phyloP scores from a whole-genome alignment of 2,113 vertebrate genomes.

The Ptilorrhoa leucosticta region DNA sequence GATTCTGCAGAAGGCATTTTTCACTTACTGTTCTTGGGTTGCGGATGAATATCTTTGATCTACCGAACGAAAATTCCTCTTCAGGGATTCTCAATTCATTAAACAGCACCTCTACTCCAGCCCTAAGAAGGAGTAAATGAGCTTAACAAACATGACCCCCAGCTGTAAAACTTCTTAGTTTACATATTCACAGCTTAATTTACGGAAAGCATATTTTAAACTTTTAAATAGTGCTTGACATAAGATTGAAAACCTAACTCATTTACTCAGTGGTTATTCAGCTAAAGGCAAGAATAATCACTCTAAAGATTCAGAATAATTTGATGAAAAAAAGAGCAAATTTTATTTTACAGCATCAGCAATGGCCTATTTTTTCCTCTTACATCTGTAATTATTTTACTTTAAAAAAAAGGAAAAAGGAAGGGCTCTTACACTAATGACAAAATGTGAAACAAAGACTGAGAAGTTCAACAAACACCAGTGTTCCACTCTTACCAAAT shows the following conservation, averaged over 20 bases:
- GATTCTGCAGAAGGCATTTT: not conserved
- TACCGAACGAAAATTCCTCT: slow-evolving; percentile 91
- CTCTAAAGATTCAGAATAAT: not conserved
- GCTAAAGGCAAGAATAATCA: slow-evolving; percentile 18
- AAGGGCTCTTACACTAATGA: not conserved
- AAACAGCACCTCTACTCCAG: slow-evolving; percentile 91
- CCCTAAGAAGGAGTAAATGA: slow-evolving; percentile 69
- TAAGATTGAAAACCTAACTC: not conserved
- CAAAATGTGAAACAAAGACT: not conserved
- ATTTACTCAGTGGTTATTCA: not conserved
- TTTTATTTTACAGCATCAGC: not conserved
- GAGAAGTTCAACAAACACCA: not conserved
- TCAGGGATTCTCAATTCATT: slow-evolving; percentile 80
- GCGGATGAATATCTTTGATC: slow-evolving; percentile 98
- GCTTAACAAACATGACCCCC: not conserved
- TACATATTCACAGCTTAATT: not conserved
- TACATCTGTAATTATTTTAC: not conserved
- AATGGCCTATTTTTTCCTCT: not conserved
- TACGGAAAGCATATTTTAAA: not conserved
- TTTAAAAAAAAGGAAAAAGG: not conserved
- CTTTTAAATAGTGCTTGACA: not conserved
- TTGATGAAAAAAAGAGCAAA: not conserved
- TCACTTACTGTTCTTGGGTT: slow-evolving; percentile 92
- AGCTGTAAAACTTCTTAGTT: not conserved
- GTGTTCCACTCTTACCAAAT: not conserved